These are phyloP conservation scores for Machimus atricapillus DNA, from an alignment of 2,888 invertebrate genomes.

Conservation along the genomic window DNA sequence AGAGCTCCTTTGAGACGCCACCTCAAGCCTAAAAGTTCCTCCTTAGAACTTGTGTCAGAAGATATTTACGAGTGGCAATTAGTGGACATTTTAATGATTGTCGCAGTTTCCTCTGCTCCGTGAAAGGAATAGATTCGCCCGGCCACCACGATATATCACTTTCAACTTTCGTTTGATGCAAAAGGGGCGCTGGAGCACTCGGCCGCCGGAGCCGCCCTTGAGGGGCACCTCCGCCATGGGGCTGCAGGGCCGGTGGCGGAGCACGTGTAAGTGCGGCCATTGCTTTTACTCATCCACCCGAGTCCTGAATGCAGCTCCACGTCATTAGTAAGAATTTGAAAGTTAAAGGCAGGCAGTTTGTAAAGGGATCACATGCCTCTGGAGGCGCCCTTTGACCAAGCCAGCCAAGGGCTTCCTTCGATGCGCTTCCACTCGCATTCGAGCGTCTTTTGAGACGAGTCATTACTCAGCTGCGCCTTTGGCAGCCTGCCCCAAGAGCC, in stretches of 20 bases:
- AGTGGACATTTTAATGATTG: slow-evolving; percentile 32
- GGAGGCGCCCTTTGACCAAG: neutral
- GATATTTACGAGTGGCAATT: slow-evolving; percentile 38
- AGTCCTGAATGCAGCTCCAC: slow-evolving; percentile 6
- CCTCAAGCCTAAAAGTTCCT: slow-evolving; percentile 6
- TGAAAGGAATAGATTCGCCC: neutral
- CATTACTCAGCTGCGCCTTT: slow-evolving; percentile 5
- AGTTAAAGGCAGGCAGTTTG: slow-evolving; percentile 24
- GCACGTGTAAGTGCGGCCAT: slow-evolving; percentile 10
- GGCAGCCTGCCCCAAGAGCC: neutral
- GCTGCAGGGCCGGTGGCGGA: neutral
- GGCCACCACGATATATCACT: slow-evolving; percentile 22
- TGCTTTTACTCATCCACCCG: neutral
- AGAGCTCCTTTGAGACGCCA: slow-evolving; percentile 17
- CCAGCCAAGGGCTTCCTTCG: neutral
- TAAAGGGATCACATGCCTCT: neutral
- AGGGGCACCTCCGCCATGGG: neutral
- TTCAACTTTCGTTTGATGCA: slow-evolving; percentile 32
- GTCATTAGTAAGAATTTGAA: slow-evolving; percentile 13
- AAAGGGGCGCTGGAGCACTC: neutral
- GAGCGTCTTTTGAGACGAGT: slow-evolving; percentile 5
- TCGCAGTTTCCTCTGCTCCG: neutral
- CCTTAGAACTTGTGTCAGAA: slow-evolving; percentile 24
- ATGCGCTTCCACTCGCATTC: neutral
- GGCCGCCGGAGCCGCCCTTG: neutral